Percentiles rank a stretch among this genome's conserved stretches.
phyloP scores from a whole-genome alignment of 30 jellyfish, hydroid and myxozoan genomes.

The Hydractinia echinata region DNA sequence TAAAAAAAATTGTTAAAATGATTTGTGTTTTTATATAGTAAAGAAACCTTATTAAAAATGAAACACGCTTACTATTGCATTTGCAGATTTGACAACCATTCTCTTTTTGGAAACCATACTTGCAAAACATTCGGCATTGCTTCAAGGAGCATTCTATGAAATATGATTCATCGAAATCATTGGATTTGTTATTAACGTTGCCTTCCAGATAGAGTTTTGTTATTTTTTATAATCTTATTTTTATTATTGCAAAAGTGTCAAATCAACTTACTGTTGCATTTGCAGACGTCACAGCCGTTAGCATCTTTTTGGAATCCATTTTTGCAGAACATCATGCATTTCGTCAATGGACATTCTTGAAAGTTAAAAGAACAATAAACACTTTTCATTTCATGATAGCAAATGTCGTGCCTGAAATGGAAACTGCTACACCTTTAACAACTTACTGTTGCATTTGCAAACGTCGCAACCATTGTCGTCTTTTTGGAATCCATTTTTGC shows the following conservation, averaged over 20 bases:
- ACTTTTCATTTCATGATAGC: background rate
- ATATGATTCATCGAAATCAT: background rate
- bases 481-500: constrained; percentile 14
- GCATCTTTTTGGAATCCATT: background rate
- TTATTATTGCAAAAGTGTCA: background rate
- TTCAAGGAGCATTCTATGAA: constrained; percentile 12
- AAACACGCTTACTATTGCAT: constrained; percentile 19
- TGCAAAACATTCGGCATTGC: constrained; percentile 36
- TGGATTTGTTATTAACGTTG: no score
- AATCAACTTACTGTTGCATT: constrained; percentile 15
- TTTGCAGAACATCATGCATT: background rate
- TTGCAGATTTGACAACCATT: constrained; percentile 29
- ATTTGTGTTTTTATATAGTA: no score
- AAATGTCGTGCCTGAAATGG: no score
- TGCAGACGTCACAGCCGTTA: constrained; percentile 12
- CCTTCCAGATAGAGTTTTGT: no score
- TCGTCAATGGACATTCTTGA: background rate
- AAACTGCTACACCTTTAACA: background rate
- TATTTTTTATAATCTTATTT: no score
- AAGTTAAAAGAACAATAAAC: background rate
- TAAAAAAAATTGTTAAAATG: background rate
- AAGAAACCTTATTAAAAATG: no score
- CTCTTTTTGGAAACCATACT: constrained; percentile 28
- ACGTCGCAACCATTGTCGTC: constrained; percentile 27
- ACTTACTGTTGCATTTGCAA: constrained; percentile 31